Conservation (phyloP, 1,140 invertebrate species). For the Drosophila hydei region DNA sequence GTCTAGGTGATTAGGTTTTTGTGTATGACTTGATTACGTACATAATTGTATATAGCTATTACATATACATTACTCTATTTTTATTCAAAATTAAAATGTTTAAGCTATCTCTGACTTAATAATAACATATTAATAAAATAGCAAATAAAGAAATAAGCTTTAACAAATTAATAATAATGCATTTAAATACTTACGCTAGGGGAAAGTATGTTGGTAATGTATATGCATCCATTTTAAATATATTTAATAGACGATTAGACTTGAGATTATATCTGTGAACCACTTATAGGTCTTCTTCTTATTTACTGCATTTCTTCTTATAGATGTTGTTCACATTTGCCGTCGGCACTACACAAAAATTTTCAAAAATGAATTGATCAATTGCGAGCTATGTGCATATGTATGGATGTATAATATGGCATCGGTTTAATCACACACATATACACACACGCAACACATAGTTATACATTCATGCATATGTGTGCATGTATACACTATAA, state of each 20-base stretch:
- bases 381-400: background rate
- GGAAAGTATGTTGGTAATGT: constrained; percentile 77
- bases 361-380: background rate
- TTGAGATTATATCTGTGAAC: background rate
- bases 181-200: constrained; percentile 67
- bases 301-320: background rate
- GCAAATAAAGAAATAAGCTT: background rate
- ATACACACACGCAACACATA: background rate
- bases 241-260: constrained; percentile 1
- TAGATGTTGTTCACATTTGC: constrained; percentile 2
- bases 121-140: no score
- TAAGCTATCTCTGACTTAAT: no score
- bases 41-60: no score
- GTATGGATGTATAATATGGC: constrained; percentile 3
- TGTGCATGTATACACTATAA: background rate
- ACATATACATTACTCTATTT: no score
- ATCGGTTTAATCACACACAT: no score
- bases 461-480: background rate
- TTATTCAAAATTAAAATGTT: no score
- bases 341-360: constrained; percentile 13
- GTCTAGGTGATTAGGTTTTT: no score
- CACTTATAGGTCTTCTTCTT: background rate
- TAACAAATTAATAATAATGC: background rate
- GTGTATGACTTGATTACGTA: no score
- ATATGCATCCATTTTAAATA: constrained; percentile 68